A percentile compares a stretch with the other conserved stretches of the same genome.
phyloP scores from a whole-genome alignment of 2,113 vertebrate species.

The Gymnobelideus leadbeateri region DNA sequence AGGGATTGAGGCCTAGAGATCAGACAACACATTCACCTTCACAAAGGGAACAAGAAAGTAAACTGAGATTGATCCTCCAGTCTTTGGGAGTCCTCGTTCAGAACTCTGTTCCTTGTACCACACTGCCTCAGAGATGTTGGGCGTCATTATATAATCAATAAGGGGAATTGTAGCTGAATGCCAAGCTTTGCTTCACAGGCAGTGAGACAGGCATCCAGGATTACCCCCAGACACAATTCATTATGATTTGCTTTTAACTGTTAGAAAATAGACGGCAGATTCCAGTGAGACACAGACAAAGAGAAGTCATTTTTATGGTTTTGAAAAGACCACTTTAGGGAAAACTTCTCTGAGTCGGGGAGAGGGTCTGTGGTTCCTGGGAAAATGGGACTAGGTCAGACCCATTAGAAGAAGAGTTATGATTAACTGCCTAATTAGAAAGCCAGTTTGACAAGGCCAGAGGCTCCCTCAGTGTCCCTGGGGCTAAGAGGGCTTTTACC shows the following conservation, averaged over 20 bases:
- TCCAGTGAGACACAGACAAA: neutral
- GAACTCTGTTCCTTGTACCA: neutral
- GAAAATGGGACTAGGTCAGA: slow-evolving; percentile 23
- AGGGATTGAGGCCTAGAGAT: neutral
- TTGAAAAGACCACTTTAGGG: slow-evolving; percentile 13
- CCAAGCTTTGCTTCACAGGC: neutral
- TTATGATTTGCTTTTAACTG: slow-evolving; percentile 38
- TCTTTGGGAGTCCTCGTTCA: neutral
- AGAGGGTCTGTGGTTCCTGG: slow-evolving; percentile 1
- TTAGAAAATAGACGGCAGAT: slow-evolving; percentile 45
- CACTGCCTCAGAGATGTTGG: neutral
- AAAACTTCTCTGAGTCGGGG: neutral
- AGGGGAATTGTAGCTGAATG: neutral
- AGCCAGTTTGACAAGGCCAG: slow-evolving; percentile 6
- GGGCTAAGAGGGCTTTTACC: slow-evolving; percentile 5
- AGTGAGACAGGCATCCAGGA: neutral
- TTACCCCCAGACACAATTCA: slow-evolving; percentile 5
- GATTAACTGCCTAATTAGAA: slow-evolving; percentile 54
- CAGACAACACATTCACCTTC: neutral
- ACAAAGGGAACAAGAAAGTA: neutral
- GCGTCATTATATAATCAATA: neutral
- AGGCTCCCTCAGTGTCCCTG: neutral
- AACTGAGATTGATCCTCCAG: neutral
- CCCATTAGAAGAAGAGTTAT: slow-evolving; percentile 29
- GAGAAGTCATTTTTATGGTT: neutral